Percentiles rank a stretch among this genome's conserved stretches.
Evolutionary conservation across 2,113 vertebrate genomes (phyloP).

Genomic region (Mugil cephalus): DNA sequence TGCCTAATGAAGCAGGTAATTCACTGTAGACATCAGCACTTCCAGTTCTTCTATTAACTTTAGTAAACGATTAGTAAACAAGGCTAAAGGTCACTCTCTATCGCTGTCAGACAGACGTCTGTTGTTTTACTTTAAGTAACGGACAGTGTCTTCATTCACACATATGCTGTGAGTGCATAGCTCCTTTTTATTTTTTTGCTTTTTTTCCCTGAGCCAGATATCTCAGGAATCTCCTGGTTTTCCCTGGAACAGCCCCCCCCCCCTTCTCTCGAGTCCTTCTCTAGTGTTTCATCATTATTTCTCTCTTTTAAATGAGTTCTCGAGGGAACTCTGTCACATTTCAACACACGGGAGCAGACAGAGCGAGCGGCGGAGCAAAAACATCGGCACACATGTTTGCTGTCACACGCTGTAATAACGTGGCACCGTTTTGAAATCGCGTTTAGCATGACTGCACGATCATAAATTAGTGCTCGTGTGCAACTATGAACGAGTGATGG

Average conservation of each 20-base stretch:
- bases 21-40: constrained; percentile 27
- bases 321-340: constrained; percentile 62
- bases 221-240: constrained; percentile 57
- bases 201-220: constrained; percentile 26
- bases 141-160: not conserved
- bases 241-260: constrained; percentile 44
- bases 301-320: constrained; percentile 75
- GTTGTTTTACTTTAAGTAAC: constrained; percentile 1
- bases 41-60: constrained; percentile 13
- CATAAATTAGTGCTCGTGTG: constrained; percentile 9
- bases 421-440: constrained; percentile 31
- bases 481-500: constrained; percentile 16
- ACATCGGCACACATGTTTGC: constrained; percentile 1
- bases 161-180: too few relatives aligned
- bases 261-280: constrained; percentile 27
- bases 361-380: constrained; percentile 37
- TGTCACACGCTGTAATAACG: constrained; percentile 17
- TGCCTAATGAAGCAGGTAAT: constrained; percentile 51
- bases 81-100: constrained; percentile 3
- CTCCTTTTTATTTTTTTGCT: not conserved
- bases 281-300: constrained; percentile 52
- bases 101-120: not conserved
- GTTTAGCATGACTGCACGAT: constrained; percentile 32
- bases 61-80: constrained; percentile 26
- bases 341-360: constrained; percentile 44